Conservation (phyloP, 2,113 vertebrate genomes). For the Azemiops feae region DNA sequence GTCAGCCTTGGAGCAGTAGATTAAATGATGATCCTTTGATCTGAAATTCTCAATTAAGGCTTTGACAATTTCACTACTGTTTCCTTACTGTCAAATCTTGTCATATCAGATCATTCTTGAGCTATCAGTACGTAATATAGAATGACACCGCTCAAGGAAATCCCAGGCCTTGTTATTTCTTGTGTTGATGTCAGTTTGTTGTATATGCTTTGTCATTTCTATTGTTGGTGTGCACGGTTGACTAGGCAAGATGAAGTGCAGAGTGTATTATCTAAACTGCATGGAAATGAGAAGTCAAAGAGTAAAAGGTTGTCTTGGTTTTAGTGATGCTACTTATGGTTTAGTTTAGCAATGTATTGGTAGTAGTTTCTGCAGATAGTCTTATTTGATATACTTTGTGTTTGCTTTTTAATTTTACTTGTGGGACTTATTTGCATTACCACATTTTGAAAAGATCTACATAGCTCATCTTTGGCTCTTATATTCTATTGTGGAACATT, state of each 20-base stretch:
- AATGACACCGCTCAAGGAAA: neutral
- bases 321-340: neutral
- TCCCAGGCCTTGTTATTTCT: neutral
- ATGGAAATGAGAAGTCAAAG: neutral
- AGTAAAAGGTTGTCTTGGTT: neutral
- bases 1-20: neutral
- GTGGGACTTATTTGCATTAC: neutral
- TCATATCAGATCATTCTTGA: neutral
- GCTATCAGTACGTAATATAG: neutral
- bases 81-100: neutral
- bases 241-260: neutral
- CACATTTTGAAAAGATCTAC: neutral
- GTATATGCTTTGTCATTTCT: neutral
- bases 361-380: neutral
- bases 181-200: neutral
- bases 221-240: neutral
- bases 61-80: neutral
- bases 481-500: neutral
- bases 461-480: neutral
- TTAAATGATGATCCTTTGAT: neutral
- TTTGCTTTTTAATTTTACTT: neutral
- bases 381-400: neutral
- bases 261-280: fast-evolving
- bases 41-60: neutral
- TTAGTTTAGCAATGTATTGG: neutral